Base-by-base conservation (phyloP, 2,888 invertebrate species). In the Prenolepis imparis region DNA sequence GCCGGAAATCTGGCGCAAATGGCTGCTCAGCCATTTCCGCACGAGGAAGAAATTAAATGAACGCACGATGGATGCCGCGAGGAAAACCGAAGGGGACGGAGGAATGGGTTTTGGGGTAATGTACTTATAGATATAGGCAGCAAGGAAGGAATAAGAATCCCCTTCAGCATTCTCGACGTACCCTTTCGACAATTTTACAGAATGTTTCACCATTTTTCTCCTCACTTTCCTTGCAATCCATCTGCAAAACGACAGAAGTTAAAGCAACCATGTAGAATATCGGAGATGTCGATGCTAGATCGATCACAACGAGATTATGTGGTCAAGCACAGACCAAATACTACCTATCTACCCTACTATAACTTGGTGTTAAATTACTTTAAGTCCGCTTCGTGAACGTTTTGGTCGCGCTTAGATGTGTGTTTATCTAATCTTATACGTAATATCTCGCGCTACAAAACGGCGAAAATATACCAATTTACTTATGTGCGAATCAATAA, bases 1-100 rank as follows among this genome's bases (percentile, higher is more conserved):
- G 87, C 91, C 94, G 94, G 94, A 94, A 94, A 93, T 94, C 93
- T 94, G 93, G 93, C 85, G 89, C 94, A 94, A 94, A 94, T 94
- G 94, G 92, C 92, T 94, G 93, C 92, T 94, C 94, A 94, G 92
- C 94, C 94, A 94, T 94, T 94, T 94, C 94, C 94, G 94, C 89
- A 91, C 91, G 91, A 88, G 82, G 91, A 91, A 92, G 93, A 92
- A 92, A 92, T 92, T 91, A 91, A 92, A 92, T 93, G 90, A 92
- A 88, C 86, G 91, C 91, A 91, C 84, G 91, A 91, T 90, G 89
- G 90, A 88, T 88, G 84, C 86, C 68, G 84, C 64, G 80, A 84
- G 88, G 75, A 80, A 87, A 85, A 48, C 57, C 28, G 39, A 84
- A 9, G 28, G 78, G 24, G 41, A 5, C 57, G 84, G 68, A 63